Evolutionary conservation across 1,140 invertebrate species (phyloP).

Genomic region (Drosophila kikkawai): DNA sequence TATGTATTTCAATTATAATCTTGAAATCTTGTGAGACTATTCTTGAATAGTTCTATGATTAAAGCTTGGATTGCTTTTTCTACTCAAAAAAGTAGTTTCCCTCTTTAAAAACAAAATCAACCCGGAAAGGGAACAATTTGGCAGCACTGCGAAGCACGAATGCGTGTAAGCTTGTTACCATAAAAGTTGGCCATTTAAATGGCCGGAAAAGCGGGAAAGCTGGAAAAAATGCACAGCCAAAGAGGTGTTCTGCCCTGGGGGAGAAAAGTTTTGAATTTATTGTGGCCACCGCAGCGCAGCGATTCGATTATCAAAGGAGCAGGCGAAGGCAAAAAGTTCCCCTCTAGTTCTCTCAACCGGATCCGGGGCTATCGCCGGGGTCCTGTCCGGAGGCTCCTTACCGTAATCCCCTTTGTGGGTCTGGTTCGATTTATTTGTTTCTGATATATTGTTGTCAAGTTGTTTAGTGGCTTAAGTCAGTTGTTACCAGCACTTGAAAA

Average conservation of each 20-base stretch:
- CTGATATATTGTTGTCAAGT: slow-evolving; percentile 46
- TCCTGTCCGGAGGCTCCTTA: slow-evolving; percentile 36
- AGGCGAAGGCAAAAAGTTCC: slow-evolving; percentile 28
- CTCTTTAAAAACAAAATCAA: neutral
- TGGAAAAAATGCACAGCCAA: slow-evolving; percentile 28
- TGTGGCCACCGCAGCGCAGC: slow-evolving; percentile 40
- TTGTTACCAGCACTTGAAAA: slow-evolving; percentile 22
- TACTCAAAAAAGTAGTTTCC: neutral
- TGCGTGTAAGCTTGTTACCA: slow-evolving; percentile 57
- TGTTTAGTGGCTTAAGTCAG: slow-evolving; percentile 42
- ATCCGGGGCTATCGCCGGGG: slow-evolving; percentile 13
- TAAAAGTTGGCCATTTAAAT: slow-evolving; percentile 59
- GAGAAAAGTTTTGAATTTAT: slow-evolving; percentile 73
- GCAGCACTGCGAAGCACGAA: slow-evolving; percentile 9
- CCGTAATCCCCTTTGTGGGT: slow-evolving; percentile 37
- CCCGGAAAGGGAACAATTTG: neutral
- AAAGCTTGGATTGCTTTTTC: neutral
- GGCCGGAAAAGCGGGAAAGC: slow-evolving; percentile 24
- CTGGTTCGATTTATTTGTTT: slow-evolving; percentile 43
- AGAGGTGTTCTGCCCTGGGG: slow-evolving; percentile 30
- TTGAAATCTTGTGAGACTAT: no score
- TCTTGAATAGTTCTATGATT: neutral
- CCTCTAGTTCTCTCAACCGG: slow-evolving; percentile 11
- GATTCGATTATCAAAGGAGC: slow-evolving; percentile 55
- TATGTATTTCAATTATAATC: neutral